A percentile compares a stretch with the other conserved stretches of the same genome.
These are phyloP conservation scores for Morpho helenor DNA, from an alignment of 2,888 invertebrate species.

Conservation along the genomic window DNA sequence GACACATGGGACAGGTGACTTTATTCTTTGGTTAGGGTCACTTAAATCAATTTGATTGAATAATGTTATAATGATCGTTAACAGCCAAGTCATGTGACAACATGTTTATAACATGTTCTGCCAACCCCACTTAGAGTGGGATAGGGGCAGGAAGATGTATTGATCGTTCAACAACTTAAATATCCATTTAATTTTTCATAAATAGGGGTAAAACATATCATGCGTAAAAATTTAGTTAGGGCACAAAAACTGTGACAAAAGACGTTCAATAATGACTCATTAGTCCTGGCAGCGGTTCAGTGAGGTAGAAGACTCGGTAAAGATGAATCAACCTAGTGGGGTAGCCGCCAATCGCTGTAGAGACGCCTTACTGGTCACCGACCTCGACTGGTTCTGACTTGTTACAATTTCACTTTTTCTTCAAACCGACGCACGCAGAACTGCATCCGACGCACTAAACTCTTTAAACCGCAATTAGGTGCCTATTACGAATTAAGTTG, in stretches of 20 bases:
- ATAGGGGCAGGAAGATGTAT: too few species aligned
- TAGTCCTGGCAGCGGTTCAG: conserved; percentile 34
- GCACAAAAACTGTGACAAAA: conserved; percentile 27
- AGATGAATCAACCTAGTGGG: conserved; percentile 63
- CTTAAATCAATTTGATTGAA: too few species aligned
- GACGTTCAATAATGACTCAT: conserved; percentile 37
- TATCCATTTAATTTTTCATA: neutral
- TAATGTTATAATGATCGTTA: too few species aligned
- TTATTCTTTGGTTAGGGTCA: too few species aligned
- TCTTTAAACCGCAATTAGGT: conserved; percentile 14
- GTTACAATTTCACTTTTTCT: conserved; percentile 75
- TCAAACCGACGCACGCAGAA: conserved; percentile 33
- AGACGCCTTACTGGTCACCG: conserved; percentile 61
- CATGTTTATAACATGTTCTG: too few species aligned
- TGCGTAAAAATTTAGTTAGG: neutral
- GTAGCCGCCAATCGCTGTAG: conserved; percentile 48
- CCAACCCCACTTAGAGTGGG: too few species aligned
- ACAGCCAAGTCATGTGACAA: too few species aligned
- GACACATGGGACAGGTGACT: too few species aligned
- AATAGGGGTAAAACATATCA: neutral
- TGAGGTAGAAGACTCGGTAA: conserved; percentile 41
- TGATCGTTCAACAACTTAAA: too few species aligned
- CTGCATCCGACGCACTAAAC: conserved; percentile 20
- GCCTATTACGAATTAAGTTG: conserved; percentile 9
- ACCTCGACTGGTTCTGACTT: conserved; percentile 73